These are phyloP conservation scores for Drosophila diplacantha DNA, from an alignment of 2,888 invertebrate genomes.

Conservation along the genomic window DNA sequence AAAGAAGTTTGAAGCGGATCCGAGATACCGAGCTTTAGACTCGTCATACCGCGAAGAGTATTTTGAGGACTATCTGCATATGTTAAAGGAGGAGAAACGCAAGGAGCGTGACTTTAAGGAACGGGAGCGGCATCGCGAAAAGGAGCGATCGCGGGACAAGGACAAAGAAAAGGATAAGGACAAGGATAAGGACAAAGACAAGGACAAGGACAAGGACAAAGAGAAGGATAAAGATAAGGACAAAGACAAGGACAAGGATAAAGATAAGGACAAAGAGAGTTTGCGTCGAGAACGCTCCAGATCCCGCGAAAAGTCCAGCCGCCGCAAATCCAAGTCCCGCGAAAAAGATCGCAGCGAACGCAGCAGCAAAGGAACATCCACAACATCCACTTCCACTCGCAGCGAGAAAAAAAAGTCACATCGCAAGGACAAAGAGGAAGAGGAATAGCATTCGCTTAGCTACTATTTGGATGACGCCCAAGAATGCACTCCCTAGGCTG, in stretches of 20 bases:
- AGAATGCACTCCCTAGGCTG: slow-evolving; percentile 39
- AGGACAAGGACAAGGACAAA: slow-evolving; percentile 64
- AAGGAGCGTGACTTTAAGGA: slow-evolving; percentile 68
- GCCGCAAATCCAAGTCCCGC: slow-evolving; percentile 82
- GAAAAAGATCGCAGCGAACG: slow-evolving; percentile 80
- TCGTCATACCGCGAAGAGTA: slow-evolving; percentile 93
- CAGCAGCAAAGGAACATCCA: slow-evolving; percentile 52
- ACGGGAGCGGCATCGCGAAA: slow-evolving; percentile 70
- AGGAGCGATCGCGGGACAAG: slow-evolving; percentile 66
- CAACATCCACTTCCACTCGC: slow-evolving; percentile 62
- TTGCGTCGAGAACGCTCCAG: slow-evolving; percentile 80
- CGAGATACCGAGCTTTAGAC: slow-evolving; percentile 94
- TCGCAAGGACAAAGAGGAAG: slow-evolving; percentile 86
- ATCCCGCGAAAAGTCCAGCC: slow-evolving; percentile 82
- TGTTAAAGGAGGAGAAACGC: slow-evolving; percentile 90
- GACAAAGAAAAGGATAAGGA: slow-evolving; percentile 59
- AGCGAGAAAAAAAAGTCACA: slow-evolving; percentile 84
- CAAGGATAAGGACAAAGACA: slow-evolving; percentile 46
- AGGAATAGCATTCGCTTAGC: slow-evolving; percentile 79
- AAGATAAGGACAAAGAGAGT: slow-evolving; percentile 53
- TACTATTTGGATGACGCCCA: slow-evolving; percentile 53
- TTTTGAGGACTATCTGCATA: slow-evolving; percentile 94
- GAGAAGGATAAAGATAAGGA: slow-evolving; percentile 50
- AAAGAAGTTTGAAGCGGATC: slow-evolving; percentile 92
- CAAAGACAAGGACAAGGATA: slow-evolving; percentile 51